These are phyloP conservation scores for Sceliomorpha sp. DNA, from an alignment of 2,888 invertebrate genomes.

Conservation along the genomic window DNA sequence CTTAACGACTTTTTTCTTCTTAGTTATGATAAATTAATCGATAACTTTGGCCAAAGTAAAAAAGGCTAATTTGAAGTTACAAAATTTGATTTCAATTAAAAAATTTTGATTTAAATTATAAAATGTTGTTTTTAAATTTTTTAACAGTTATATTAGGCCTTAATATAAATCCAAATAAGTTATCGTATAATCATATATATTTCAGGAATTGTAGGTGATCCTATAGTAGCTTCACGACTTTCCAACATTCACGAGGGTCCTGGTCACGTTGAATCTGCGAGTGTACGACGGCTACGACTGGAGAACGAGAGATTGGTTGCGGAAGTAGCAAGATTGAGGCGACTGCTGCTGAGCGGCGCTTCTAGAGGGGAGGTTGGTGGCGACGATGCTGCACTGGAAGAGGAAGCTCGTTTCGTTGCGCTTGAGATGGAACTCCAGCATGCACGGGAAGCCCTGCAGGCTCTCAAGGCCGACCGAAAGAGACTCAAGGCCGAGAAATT, in stretches of 20 bases:
- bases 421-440: constrained; percentile 88
- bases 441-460: constrained; percentile 90
- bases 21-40: no score
- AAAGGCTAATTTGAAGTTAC: no score
- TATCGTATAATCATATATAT: no score
- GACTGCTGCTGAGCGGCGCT: constrained; percentile 85
- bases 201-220: constrained; percentile 72
- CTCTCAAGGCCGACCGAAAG: constrained; percentile 93
- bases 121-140: no score
- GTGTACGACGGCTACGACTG: constrained; percentile 84
- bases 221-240: constrained; percentile 74
- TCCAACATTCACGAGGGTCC: constrained; percentile 74
- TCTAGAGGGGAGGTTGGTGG: constrained; percentile 83
- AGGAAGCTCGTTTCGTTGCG: constrained; percentile 83
- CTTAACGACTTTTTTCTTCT: no score
- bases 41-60: no score
- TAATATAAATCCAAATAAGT: no score
- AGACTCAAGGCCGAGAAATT: constrained; percentile 95
- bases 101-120: no score
- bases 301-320: constrained; percentile 90
- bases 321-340: constrained; percentile 86
- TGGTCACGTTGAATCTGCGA: constrained; percentile 82
- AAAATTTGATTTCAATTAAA: no score
- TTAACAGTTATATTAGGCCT: no score
- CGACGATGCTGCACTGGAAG: constrained; percentile 81